Percentiles rank a stretch among this genome's conserved stretches.
phyloP scores from a whole-genome alignment of 2,113 vertebrate species.

The Phalacrocorax carbo region DNA sequence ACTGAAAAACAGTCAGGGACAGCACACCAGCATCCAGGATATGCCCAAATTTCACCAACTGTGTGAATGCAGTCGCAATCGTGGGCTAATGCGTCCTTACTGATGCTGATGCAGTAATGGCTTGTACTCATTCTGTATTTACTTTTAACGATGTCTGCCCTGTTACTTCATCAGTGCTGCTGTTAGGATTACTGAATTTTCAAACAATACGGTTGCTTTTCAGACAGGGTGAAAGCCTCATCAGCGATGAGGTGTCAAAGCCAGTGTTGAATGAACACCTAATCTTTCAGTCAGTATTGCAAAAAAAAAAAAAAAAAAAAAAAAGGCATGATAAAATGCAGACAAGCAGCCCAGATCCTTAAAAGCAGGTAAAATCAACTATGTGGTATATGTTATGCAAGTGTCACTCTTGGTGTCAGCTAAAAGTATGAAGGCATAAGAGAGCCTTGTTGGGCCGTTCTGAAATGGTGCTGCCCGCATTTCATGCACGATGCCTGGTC shows the following conservation, averaged over 20 bases:
- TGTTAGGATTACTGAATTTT: not conserved
- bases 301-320: not conserved
- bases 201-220: not conserved
- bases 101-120: not conserved
- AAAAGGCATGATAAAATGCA: not conserved
- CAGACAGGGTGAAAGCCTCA: not conserved
- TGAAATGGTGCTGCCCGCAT: not conserved
- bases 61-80: fast-evolving
- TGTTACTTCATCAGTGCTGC: not conserved
- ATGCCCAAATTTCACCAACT: not conserved
- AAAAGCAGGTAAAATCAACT: not conserved
- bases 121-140: not conserved
- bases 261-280: fast-evolving
- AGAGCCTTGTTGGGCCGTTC: fast-evolving
- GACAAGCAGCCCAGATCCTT: not conserved
- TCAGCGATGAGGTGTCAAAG: not conserved
- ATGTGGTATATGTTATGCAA: fast-evolving
- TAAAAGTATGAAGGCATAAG: fast-evolving
- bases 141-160: not conserved
- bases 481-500: not conserved
- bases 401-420: not conserved
- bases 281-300: not conserved
- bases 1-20: not conserved
- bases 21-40: not conserved
- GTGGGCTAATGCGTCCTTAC: fast-evolving